These are phyloP conservation scores for Nettapus auritus DNA, from an alignment of 2,113 vertebrate genomes.

Conservation along the genomic window DNA sequence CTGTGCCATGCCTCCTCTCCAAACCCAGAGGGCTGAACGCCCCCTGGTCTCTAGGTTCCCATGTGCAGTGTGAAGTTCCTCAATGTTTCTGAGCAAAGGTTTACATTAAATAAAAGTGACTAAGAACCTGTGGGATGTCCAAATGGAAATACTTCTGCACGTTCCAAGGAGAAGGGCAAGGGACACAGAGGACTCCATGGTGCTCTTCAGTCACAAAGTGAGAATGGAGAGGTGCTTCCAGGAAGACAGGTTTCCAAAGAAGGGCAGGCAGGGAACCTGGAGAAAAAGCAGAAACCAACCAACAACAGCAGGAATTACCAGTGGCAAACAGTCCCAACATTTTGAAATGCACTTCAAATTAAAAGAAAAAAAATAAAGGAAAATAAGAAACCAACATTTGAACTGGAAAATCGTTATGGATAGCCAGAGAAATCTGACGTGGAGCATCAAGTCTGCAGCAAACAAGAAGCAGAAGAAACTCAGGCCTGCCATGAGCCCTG, in stretches of 20 bases:
- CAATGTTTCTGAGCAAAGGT: neutral
- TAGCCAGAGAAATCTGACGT: neutral
- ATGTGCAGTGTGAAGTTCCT: neutral
- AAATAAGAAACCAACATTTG: neutral
- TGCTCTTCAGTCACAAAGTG: neutral
- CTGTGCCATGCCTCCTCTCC: neutral
- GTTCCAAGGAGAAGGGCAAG: neutral
- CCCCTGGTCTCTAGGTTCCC: neutral
- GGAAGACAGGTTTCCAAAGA: neutral
- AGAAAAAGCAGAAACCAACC: neutral
- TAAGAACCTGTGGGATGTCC: rapidly evolving
- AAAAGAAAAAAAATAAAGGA: neutral
- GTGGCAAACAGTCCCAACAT: neutral
- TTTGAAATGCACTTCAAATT: neutral
- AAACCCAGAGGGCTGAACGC: neutral
- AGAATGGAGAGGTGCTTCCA: neutral
- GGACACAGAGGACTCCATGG: neutral
- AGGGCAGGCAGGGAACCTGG: neutral
- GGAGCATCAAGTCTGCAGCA: neutral
- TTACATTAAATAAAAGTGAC: neutral
- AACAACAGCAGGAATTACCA: neutral
- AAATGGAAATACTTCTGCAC: rapidly evolving
- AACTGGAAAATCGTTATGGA: neutral
- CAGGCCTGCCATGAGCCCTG: neutral
- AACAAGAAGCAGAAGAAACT: neutral